A percentile compares a stretch with the other conserved stretches of the same genome.
Evolutionary conservation across 2,888 invertebrate genomes (phyloP).

Genomic region (Ormia ochracea): DNA sequence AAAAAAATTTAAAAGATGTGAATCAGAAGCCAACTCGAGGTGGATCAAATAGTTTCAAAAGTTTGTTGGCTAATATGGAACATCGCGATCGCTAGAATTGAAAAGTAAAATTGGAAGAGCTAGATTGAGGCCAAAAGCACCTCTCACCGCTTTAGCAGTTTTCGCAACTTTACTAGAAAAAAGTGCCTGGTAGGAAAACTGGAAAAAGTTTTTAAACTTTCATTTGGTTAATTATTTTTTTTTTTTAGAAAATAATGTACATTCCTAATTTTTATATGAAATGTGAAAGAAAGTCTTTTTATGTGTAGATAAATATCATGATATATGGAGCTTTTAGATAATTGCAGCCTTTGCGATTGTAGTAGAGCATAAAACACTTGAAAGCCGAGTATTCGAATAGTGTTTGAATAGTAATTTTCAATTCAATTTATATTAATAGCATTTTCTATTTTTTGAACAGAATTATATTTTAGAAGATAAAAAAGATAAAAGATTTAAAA

Average conservation of each 20-base stretch:
- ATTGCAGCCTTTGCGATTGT: constrained; percentile 13
- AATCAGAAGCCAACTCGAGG: too few relatives aligned
- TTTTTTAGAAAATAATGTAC: not conserved
- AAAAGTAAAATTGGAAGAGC: too few relatives aligned
- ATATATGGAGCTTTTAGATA: constrained; percentile 16
- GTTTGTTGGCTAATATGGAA: too few relatives aligned
- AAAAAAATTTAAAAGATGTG: too few relatives aligned
- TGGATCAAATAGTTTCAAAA: too few relatives aligned
- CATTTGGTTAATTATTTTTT: not conserved
- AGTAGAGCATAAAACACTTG: constrained; percentile 25
- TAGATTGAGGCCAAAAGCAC: too few relatives aligned
- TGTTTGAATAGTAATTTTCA: constrained; percentile 17
- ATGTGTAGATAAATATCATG: constrained; percentile 23
- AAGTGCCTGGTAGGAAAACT: too few relatives aligned
- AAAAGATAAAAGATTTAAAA: not conserved
- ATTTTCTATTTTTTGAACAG: constrained; percentile 7
- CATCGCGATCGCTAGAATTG: too few relatives aligned
- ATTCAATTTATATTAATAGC: constrained; percentile 38
- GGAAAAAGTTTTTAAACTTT: not conserved
- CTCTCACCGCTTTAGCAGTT: too few relatives aligned
- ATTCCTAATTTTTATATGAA: not conserved
- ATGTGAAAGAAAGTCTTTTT: constrained; percentile 20
- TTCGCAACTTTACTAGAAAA: too few relatives aligned
- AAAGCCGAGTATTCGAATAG: not conserved
- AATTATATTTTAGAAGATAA: not conserved